Evolutionary conservation across 2,113 vertebrate species (phyloP).

Genomic region (Propithecus coquereli): DNA sequence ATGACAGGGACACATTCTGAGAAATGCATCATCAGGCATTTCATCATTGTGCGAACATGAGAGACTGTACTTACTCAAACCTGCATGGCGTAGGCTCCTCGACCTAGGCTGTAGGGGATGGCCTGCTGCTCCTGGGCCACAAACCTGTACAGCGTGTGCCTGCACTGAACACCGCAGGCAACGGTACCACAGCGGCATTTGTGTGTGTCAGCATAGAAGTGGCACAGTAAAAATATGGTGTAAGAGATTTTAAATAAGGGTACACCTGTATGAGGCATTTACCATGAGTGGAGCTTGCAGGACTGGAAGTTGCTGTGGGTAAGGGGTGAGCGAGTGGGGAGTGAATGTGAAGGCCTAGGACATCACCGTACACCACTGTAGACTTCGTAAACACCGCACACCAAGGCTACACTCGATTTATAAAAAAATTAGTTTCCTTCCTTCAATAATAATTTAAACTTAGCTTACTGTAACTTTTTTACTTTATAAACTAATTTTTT

Average conservation of each 20-base stretch:
- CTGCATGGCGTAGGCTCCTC: not conserved
- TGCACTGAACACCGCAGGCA: not conserved
- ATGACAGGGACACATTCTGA: not conserved
- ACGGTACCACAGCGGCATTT: not conserved
- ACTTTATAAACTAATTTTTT: not conserved
- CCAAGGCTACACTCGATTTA: not conserved
- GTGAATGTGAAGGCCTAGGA: not conserved
- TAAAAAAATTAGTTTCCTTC: not conserved
- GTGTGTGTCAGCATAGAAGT: not conserved
- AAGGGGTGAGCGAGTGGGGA: not conserved
- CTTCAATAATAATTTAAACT: not conserved
- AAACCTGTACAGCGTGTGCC: not conserved
- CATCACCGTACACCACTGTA: too few relatives aligned
- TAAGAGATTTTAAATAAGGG: not conserved
- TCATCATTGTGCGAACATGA: not conserved
- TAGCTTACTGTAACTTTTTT: not conserved
- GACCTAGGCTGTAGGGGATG: not conserved
- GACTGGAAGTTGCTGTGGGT: not conserved
- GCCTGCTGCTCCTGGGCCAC: not conserved
- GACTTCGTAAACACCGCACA: not conserved
- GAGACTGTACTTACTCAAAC: not conserved
- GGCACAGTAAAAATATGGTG: not conserved
- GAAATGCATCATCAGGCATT: not conserved
- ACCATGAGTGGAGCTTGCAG: not conserved
- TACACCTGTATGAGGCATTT: not conserved